A percentile compares a stretch with the other conserved stretches of the same genome.
These are phyloP conservation scores for Luperina nickerlii DNA, from an alignment of 2,888 invertebrate genomes.

Conservation along the genomic window DNA sequence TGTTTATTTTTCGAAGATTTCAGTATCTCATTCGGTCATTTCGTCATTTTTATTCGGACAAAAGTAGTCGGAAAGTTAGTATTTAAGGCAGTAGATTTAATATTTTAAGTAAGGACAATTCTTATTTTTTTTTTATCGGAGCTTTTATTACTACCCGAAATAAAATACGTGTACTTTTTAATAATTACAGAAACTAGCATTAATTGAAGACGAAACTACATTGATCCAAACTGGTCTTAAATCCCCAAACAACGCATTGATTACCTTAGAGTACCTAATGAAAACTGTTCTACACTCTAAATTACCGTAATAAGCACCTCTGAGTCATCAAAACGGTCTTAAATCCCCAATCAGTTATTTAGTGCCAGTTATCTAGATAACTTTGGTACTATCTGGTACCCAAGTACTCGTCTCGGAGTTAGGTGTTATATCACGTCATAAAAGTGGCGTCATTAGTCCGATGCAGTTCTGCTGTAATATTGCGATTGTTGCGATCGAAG, in stretches of 20 bases:
- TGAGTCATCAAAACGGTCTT: conserved; percentile 24
- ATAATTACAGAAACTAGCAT: not conserved
- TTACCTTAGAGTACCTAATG: conserved; percentile 10
- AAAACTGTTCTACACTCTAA: conserved; percentile 7
- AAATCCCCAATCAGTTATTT: conserved; percentile 40
- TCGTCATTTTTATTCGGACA: too few relatives aligned
- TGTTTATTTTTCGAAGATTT: too few relatives aligned
- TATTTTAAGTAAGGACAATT: too few relatives aligned
- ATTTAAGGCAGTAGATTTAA: too few relatives aligned
- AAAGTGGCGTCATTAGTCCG: conserved; percentile 24
- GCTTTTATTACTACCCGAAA: too few relatives aligned
- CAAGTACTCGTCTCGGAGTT: conserved; percentile 7
- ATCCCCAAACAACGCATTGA: not conserved
- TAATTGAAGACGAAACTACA: not conserved
- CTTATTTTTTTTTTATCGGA: too few relatives aligned
- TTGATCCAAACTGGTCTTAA: not conserved
- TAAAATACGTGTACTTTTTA: not conserved
- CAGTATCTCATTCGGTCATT: too few relatives aligned
- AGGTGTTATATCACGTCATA: conserved; percentile 30
- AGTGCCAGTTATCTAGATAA: conserved; percentile 31
- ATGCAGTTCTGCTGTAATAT: conserved; percentile 27
- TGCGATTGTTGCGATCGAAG: conserved; percentile 13
- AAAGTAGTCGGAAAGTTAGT: too few relatives aligned
- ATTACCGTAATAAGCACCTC: conserved; percentile 22
- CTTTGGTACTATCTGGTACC: conserved; percentile 16